Conservation (phyloP, 1,140 invertebrate species). For the Dendrolimus punctatus region DNA sequence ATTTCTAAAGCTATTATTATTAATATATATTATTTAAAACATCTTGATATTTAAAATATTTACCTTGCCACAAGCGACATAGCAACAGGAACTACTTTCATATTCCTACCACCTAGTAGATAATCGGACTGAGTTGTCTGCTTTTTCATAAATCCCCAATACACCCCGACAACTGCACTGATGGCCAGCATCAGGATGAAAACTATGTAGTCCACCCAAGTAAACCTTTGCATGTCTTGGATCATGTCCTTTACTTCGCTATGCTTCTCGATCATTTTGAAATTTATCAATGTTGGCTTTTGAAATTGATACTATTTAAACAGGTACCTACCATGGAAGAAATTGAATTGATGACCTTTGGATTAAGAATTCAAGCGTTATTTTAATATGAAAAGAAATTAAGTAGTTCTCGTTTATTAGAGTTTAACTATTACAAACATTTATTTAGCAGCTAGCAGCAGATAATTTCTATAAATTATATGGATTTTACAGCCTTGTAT, state of each 20-base stretch:
- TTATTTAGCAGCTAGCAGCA: too few relatives aligned
- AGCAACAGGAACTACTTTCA: constrained; percentile 83
- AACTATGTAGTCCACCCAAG: constrained; percentile 78
- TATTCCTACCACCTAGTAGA: constrained; percentile 84
- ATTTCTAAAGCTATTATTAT: too few relatives aligned
- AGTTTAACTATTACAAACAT: too few relatives aligned
- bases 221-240: constrained; percentile 74
- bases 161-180: constrained; percentile 79
- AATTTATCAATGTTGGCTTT: too few relatives aligned
- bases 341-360: too few relatives aligned
- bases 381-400: too few relatives aligned
- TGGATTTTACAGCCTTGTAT: too few relatives aligned
- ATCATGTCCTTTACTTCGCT: constrained; percentile 35
- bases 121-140: constrained; percentile 77
- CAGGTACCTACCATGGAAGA: too few relatives aligned
- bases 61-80: constrained; percentile 85
- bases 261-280: constrained; percentile 9
- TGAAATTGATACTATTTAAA: neutral
- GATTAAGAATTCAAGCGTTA: too few relatives aligned
- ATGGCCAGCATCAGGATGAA: constrained; percentile 80
- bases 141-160: constrained; percentile 81
- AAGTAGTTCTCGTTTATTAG: too few relatives aligned
- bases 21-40: too few relatives aligned
- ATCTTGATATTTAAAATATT: constrained; percentile 14
- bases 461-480: too few relatives aligned